Evolutionary conservation across 92 coral and sea anemone species (phyloP).

Genomic region (Blastomussa wellsi): DNA sequence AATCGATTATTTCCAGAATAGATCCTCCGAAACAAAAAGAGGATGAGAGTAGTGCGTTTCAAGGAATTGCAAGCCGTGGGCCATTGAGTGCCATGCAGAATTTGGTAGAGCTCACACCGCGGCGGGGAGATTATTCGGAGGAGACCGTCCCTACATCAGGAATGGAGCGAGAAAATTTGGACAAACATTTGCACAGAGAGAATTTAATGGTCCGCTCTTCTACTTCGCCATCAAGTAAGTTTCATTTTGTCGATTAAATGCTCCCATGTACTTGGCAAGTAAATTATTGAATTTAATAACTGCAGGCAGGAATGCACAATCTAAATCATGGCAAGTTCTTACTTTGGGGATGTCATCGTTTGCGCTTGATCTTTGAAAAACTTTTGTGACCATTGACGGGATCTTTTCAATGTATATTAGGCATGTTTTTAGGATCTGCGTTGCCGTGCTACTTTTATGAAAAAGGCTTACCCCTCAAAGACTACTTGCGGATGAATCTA

Average conservation of each 20-base stretch:
- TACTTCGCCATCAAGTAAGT: slow-evolving; percentile 17
- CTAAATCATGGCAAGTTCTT: not conserved
- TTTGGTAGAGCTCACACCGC: slow-evolving; percentile 44
- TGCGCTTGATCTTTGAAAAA: not conserved
- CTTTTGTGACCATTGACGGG: not conserved
- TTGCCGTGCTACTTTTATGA: not conserved
- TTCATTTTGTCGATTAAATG: not conserved
- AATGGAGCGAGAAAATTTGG: slow-evolving; percentile 29
- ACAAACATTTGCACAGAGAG: slow-evolving; percentile 18
- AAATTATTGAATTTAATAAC: not conserved
- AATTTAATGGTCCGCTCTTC: not conserved
- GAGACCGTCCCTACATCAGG: slow-evolving; percentile 4
- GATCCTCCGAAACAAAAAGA: slow-evolving; percentile 73
- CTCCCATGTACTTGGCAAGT: not conserved
- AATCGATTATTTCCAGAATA: slow-evolving; percentile 87
- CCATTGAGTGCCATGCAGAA: slow-evolving; percentile 46
- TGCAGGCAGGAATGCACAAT: not conserved
- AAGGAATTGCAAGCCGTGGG: slow-evolving; percentile 25
- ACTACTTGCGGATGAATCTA: not conserved
- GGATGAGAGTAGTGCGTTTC: not conserved
- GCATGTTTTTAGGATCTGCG: not conserved
- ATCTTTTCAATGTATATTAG: not conserved
- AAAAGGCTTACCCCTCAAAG: not conserved
- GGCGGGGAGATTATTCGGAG: slow-evolving; percentile 17
- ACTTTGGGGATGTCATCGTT: not conserved